A percentile compares a stretch with the other conserved stretches of the same genome.
Evolutionary conservation across 1,140 invertebrate genomes (phyloP).

Genomic region (Platyscapa corneri): DNA sequence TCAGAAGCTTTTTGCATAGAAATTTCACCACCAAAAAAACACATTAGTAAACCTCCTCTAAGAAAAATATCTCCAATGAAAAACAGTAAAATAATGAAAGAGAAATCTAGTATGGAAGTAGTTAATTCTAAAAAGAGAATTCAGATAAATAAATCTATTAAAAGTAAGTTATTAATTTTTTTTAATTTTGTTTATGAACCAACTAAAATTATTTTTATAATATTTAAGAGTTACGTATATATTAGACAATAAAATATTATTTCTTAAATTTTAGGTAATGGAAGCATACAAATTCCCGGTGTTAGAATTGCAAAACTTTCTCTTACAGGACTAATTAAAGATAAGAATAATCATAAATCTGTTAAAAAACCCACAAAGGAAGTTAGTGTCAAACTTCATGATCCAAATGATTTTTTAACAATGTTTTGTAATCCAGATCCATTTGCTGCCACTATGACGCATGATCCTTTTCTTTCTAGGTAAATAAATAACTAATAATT

Average conservation of each 20-base stretch:
- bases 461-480: conserved; percentile 79
- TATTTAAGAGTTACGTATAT: neutral
- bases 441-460: conserved; percentile 77
- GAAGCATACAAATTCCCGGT: conserved; percentile 54
- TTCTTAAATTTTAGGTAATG: conserved; percentile 21
- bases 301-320: conserved; percentile 63
- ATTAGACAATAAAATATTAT: neutral
- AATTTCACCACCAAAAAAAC: conserved; percentile 62
- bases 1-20: conserved; percentile 56
- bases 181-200: no score
- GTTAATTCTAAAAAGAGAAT: conserved; percentile 58
- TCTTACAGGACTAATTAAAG: conserved; percentile 50
- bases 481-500: conserved; percentile 32
- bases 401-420: conserved; percentile 62
- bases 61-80: conserved; percentile 56
- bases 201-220: neutral
- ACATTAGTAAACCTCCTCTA: conserved; percentile 27
- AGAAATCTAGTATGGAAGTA: conserved; percentile 51
- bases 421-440: conserved; percentile 75
- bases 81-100: conserved; percentile 60
- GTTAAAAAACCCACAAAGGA: conserved; percentile 47
- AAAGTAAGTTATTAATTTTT: conserved; percentile 6
- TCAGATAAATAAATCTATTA: conserved; percentile 56
- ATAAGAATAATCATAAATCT: conserved; percentile 44
- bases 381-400: conserved; percentile 57